Evolutionary conservation across 2,113 vertebrate species (phyloP), one percentile per base, ranked within the genome.

Genomic region (Dendropsophus ebraccatus): DNA sequence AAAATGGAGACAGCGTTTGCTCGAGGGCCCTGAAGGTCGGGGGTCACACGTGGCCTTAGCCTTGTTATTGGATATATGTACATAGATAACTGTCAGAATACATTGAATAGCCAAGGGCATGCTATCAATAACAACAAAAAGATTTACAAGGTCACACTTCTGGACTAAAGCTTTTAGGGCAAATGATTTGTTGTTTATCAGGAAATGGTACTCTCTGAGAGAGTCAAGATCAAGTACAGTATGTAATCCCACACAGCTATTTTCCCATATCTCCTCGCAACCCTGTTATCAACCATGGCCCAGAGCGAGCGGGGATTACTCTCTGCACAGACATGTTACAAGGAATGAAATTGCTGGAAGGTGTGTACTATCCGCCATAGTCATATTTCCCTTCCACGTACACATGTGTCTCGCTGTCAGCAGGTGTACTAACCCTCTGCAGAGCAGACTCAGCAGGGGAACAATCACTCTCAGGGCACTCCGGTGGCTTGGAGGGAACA

Each of bases 251-350:
- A 50, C 4, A 7, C n/a, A 62, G 35, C 60, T 41, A 47, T 86
- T 79, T 65, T 85, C 50, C 75, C 73, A 65, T 45, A 85, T 85
- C 73, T 65, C 52, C 47, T 28, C 35, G 58, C 17, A 58, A 49
- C 14, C 21, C 23, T 86, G 37, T 72, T 56, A 72, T 86, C 65
- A 60, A 35, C 14, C 28, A 45, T 73, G 17, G 49, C 76, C 65
- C 37, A 41, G 11, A 72, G 84, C 84, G 45, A 52, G 23, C 65
- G 62, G 52, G 67, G 77, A 81, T 25, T 81, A 23, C 19, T n/a
- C 65, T 81, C 23, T 87, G 85, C 23, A 70, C 52, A 87, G 78
- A 86, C 65, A 81, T 73, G 84, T 81, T 67, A 16, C 32, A 69
- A 74, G 77, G 65, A 80, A 73, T 86, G n/a, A 81, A 17, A 81